Conservation (phyloP, 1,140 invertebrate species). For the Zaprionus taronus region DNA sequence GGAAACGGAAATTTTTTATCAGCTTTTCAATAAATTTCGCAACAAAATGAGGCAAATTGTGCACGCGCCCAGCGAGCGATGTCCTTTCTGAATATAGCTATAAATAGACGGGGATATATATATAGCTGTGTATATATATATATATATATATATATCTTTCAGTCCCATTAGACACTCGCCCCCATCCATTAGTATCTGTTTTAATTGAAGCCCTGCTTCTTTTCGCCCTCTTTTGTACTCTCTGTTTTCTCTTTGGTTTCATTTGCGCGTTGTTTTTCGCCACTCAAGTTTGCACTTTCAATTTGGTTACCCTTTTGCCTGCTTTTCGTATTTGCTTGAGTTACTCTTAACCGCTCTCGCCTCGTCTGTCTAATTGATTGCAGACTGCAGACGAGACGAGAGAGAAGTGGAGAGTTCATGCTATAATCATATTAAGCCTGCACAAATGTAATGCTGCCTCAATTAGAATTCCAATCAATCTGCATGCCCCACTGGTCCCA, state of each 20-base stretch:
- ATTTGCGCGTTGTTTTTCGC: neutral
- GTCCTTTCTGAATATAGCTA: conserved; percentile 2
- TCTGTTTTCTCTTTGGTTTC: neutral
- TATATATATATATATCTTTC: neutral
- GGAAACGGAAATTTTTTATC: conserved; percentile 72
- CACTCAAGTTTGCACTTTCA: conserved; percentile 3
- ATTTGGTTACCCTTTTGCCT: neutral
- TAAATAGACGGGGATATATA: conserved; percentile 2
- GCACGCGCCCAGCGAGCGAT: conserved; percentile 5
- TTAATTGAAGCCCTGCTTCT: neutral
- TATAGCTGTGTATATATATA: neutral
- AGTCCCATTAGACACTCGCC: neutral
- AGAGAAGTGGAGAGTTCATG: neutral
- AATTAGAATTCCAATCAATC: neutral
- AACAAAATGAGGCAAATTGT: conserved; percentile 56
- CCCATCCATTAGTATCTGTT: neutral
- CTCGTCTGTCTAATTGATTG: conserved; percentile 10
- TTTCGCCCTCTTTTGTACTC: neutral
- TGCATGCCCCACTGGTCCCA: neutral
- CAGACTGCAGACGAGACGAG: neutral
- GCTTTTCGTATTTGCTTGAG: neutral
- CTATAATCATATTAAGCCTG: neutral
- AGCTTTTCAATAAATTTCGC: conserved; percentile 72
- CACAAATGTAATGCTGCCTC: conserved; percentile 1
- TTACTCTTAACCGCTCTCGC: neutral